Evolutionary conservation across 2,888 invertebrate species (phyloP).

Genomic region (Punctoribates punctum): DNA sequence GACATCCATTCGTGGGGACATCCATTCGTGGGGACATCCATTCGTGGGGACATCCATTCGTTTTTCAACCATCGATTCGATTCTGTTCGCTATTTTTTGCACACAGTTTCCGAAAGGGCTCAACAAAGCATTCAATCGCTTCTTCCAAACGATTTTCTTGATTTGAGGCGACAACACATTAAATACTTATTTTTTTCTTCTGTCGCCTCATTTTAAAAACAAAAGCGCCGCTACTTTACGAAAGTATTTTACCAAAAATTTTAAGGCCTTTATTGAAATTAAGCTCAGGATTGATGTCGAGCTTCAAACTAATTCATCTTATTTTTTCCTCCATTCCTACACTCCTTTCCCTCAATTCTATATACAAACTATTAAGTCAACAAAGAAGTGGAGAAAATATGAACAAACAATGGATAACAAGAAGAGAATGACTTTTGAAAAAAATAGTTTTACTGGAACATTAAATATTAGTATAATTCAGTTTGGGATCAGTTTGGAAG

Average conservation of each 20-base stretch:
- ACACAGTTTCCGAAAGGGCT: conserved; percentile 17
- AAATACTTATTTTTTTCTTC: conserved; percentile 16
- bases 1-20: conserved; percentile 15
- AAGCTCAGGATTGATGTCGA: background rate
- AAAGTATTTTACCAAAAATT: background rate
- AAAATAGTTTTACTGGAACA: conserved; percentile 1
- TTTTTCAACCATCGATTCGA: background rate
- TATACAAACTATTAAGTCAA: background rate
- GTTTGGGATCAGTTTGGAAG: background rate
- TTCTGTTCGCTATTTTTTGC: background rate
- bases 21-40: no score
- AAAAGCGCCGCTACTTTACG: background rate
- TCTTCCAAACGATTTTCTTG: conserved; percentile 35
- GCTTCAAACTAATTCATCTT: background rate
- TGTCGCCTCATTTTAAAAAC: conserved; percentile 8
- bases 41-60: conserved; percentile 14
- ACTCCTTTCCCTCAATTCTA: background rate
- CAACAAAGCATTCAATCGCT: conserved; percentile 11
- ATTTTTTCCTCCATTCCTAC: background rate
- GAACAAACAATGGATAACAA: conserved; percentile 1
- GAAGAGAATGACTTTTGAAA: conserved; percentile 24
- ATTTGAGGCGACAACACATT: conserved; percentile 28
- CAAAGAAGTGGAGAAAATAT: background rate
- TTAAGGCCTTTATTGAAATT: conserved; percentile 9
- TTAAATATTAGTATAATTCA: conserved; percentile 33